These are phyloP conservation scores for Taeniopygia guttata DNA, from an alignment of 2,797 vertebrate genomes.

Conservation along the genomic window DNA sequence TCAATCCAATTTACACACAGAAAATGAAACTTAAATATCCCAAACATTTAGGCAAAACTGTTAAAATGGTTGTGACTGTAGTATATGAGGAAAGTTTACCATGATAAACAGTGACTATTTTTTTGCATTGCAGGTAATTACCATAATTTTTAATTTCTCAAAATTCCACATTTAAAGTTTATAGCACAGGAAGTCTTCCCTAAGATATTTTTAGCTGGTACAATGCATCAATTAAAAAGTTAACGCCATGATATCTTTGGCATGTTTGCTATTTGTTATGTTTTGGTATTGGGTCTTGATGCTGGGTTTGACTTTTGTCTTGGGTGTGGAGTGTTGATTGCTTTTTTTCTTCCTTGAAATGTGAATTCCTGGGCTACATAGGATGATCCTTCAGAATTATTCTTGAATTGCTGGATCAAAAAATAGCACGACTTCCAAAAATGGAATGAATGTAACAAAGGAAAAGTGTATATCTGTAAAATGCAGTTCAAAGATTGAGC, in stretches of 20 bases:
- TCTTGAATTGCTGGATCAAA: background rate
- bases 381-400: background rate
- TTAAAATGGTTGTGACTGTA: background rate
- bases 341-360: background rate
- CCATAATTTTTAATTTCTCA: background rate
- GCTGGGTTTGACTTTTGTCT: background rate
- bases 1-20: background rate
- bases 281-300: background rate
- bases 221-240: background rate
- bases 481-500: background rate
- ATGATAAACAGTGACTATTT: background rate
- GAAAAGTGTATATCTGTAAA: background rate
- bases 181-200: background rate
- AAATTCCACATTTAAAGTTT: background rate
- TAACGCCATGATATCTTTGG: background rate
- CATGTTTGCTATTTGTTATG: background rate
- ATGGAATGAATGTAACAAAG: background rate
- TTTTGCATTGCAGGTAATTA: background rate
- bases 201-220: background rate
- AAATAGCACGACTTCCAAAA: background rate
- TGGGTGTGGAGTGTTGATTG: fast-evolving
- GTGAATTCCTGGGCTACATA: background rate
- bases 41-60: background rate
- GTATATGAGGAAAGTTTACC: background rate
- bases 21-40: background rate